phyloP scores from a whole-genome alignment of 2,888 invertebrate genomes.

The Microctonus aethiopoides region DNA sequence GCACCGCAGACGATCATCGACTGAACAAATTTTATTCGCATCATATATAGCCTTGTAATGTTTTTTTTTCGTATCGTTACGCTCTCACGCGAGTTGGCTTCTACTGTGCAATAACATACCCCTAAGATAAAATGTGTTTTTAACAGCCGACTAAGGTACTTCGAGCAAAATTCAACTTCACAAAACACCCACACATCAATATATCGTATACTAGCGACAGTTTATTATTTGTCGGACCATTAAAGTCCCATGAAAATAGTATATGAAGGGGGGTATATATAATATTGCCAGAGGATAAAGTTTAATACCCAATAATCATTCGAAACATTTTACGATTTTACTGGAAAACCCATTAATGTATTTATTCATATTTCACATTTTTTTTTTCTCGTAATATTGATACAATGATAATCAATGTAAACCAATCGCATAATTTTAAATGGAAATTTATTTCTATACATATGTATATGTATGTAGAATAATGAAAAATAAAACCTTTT shows the following conservation, averaged over 20 bases:
- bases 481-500: too few relatives aligned
- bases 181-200: not conserved
- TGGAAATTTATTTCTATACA: not conserved
- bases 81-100: constrained; percentile 1
- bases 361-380: constrained; percentile 4
- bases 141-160: not conserved
- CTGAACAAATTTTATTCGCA: constrained; percentile 38
- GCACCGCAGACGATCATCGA: constrained; percentile 29
- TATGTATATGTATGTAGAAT: too few relatives aligned
- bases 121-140: constrained; percentile 4
- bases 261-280: not conserved
- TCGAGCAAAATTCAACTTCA: constrained; percentile 14
- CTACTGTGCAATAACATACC: not conserved
- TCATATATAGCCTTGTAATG: constrained; percentile 31
- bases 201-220: constrained; percentile 4
- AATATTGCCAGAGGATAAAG: constrained; percentile 6
- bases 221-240: constrained; percentile 26
- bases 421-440: not conserved
- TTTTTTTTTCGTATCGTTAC: not conserved
- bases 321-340: not conserved
- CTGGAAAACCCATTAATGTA: not conserved
- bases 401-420: not conserved
- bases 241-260: constrained; percentile 17
- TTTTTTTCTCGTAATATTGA: not conserved
- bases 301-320: constrained; percentile 24